Evolutionary conservation across 2,113 vertebrate genomes (phyloP), one percentile per base, ranked within the genome.

Genomic region (Chaetodon trifascialis): DNA sequence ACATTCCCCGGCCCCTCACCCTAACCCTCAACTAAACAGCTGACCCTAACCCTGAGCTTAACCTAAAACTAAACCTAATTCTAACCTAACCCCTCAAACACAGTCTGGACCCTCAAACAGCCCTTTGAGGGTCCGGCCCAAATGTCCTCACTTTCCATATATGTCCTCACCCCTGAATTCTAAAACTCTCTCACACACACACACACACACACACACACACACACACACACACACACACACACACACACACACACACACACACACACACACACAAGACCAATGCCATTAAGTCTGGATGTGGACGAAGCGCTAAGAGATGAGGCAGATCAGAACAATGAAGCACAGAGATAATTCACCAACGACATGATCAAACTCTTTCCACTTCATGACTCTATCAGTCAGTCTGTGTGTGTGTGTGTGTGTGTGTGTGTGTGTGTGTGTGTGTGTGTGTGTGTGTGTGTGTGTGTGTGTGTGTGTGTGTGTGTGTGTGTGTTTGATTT

Each of bases 251-350:
- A 64, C 15, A 40, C 63, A 67, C 64, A 47, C 19, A 25, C 51
- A 42, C 52, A 69, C 47, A 36, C 66, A 46, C 46, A 34, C 38
- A 64, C 15, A 51, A 74, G 71, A 79, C 23, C 34, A 9, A 11
- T 11, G 63, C 49, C 55, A 63, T 71, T 14, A 67, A 34, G 52
- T 67, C 82, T 68, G 63, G 17, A 69, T 25, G 21, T 36, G 55
- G 65, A 73, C 0, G 30, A 42, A 71, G 25, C 15, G 23, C 8
- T 1, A 55, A 38, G 59, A 71, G 76, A 80, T 67, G n/a, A 75
- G 76, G 44, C 67, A 65, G 59, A 79, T 74, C 66, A 14, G 58
- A 84, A 76, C 64, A 84, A 82, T 63, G 15, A 78, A 62, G 70
- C 40, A 60, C 5, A 46, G 14, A 76, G 58, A 58, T 65, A 62